phyloP scores from a whole-genome alignment of 2,113 vertebrate genomes.

The Eudyptes chrysolophus region DNA sequence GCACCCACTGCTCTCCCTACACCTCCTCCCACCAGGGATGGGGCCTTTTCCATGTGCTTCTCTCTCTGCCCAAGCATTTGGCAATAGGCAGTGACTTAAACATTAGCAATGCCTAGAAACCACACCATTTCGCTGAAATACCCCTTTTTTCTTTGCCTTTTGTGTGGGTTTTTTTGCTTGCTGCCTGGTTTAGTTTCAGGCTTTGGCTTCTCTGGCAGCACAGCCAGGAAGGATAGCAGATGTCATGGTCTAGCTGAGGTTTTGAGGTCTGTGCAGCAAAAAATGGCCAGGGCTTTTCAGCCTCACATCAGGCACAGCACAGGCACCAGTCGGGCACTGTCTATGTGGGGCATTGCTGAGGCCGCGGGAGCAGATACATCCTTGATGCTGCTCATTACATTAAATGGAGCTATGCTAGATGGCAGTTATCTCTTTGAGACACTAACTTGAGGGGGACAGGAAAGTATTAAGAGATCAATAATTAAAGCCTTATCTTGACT shows the following conservation, averaged over 20 bases:
- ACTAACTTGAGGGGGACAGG: not conserved
- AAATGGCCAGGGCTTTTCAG: not conserved
- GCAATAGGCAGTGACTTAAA: not conserved
- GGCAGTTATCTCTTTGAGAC: not conserved
- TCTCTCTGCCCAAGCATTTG: not conserved
- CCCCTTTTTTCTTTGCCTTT: not conserved
- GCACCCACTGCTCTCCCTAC: not conserved
- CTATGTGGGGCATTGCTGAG: not conserved
- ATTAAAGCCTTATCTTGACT: not conserved
- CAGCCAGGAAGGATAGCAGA: not conserved
- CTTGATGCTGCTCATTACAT: not conserved
- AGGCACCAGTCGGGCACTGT: accelerated
- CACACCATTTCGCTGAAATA: not conserved
- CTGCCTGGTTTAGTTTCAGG: not conserved
- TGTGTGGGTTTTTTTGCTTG: not conserved
- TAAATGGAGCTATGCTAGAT: not conserved
- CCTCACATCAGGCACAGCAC: accelerated
- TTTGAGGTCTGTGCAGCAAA: not conserved
- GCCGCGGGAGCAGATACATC: not conserved
- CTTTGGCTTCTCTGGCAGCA: not conserved
- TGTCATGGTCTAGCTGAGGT: not conserved
- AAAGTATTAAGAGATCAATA: not conserved
- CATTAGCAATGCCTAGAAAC: not conserved
- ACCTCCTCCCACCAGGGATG: not conserved
- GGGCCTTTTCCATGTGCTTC: not conserved